phyloP scores from a whole-genome alignment of 2,113 vertebrate genomes.

The Micronycteris hirsuta region DNA sequence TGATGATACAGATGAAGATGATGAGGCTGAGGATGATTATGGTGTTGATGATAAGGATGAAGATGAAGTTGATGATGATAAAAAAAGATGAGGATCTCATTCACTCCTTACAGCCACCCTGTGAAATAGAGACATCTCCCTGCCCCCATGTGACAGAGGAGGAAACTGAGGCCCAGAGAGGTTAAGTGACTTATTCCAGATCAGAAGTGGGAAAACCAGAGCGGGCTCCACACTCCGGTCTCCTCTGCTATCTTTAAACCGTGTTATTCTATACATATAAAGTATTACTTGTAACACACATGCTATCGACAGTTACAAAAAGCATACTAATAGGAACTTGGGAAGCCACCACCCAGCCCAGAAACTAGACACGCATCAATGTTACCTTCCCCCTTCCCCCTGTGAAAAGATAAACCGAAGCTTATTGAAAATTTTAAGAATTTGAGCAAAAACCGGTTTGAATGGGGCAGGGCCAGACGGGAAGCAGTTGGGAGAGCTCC shows the following conservation, averaged over 20 bases:
- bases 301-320: background rate
- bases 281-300: background rate
- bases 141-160: background rate
- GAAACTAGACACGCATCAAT: background rate
- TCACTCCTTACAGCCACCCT: background rate
- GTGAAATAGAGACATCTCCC: background rate
- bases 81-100: too few relatives aligned
- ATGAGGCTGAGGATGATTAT: too few relatives aligned
- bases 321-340: too few relatives aligned
- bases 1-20: background rate
- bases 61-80: background rate
- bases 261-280: background rate
- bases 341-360: background rate
- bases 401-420: background rate
- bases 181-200: background rate
- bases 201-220: background rate
- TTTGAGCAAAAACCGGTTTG: background rate
- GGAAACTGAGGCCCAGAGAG: background rate
- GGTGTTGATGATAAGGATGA: background rate
- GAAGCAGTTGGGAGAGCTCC: background rate
- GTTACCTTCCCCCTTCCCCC: background rate
- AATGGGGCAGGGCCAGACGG: background rate
- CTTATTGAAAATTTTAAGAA: background rate
- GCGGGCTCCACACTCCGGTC: background rate
- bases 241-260: background rate